These are phyloP conservation scores for Cheilosia soror DNA, from an alignment of 2,888 invertebrate species.

Conservation along the genomic window DNA sequence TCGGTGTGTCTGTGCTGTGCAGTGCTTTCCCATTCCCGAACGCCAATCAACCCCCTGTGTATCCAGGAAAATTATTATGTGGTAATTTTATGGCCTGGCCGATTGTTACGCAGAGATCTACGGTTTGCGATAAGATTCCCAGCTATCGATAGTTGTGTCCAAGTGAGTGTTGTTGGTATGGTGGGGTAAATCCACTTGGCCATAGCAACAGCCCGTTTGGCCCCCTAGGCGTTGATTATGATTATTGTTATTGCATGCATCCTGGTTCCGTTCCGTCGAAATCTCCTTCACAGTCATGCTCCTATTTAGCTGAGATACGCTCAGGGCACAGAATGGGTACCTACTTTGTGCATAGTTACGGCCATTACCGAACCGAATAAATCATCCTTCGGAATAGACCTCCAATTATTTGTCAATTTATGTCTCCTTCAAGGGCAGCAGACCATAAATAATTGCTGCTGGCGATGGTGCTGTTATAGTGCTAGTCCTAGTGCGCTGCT, in stretches of 20 bases:
- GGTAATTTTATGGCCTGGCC: conserved; percentile 78
- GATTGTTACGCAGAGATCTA: conserved; percentile 74
- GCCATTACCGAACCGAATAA: conserved; percentile 77
- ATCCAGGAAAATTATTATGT: conserved; percentile 78
- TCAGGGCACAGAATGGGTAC: conserved; percentile 64
- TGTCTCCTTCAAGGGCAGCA: conserved; percentile 80
- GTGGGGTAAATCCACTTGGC: conserved; percentile 57
- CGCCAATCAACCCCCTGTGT: conserved; percentile 28
- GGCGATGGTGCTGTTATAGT: conserved; percentile 32
- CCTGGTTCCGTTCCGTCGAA: conserved; percentile 66
- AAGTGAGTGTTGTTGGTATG: conserved; percentile 39
- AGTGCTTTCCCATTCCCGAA: conserved; percentile 10
- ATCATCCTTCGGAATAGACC: conserved; percentile 79
- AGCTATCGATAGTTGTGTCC: conserved; percentile 67
- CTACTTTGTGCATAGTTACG: conserved; percentile 75
- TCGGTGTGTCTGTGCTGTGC: neutral
- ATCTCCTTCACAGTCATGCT: conserved; percentile 30
- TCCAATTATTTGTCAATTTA: conserved; percentile 81
- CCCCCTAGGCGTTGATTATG: conserved; percentile 77
- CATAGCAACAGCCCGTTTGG: conserved; percentile 53
- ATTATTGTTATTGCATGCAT: conserved; percentile 77
- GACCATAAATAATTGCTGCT: conserved; percentile 79
- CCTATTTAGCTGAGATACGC: conserved; percentile 60
- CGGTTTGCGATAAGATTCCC: conserved; percentile 65
- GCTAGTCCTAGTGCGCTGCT: conserved; percentile 48